Conservation (phyloP, 2,113 vertebrate genomes). For the Heliornis fulica region DNA sequence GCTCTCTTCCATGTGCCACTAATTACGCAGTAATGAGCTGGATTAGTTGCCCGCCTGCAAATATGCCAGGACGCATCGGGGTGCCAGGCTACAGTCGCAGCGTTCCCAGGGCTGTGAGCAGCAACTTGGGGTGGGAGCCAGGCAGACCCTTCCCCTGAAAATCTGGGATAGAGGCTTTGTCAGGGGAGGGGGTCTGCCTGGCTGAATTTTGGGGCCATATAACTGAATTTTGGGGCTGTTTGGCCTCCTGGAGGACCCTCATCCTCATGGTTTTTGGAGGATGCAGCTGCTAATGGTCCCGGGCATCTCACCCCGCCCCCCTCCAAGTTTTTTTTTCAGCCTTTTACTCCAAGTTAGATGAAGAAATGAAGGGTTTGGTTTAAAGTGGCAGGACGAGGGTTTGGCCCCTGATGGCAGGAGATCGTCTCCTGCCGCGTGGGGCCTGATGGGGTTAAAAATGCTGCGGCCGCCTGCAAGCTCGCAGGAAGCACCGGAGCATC, state of each 20-base stretch:
- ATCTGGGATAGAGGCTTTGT: not conserved
- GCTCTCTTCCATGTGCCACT: not conserved
- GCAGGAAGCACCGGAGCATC: not conserved
- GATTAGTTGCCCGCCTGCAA: not conserved
- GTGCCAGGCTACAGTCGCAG: accelerated
- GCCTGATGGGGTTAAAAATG: not conserved
- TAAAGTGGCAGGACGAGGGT: not conserved
- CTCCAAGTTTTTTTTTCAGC: not conserved
- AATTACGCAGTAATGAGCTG: constrained; percentile 11
- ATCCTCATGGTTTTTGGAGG: not conserved
- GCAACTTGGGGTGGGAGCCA: not conserved
- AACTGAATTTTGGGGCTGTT: not conserved
- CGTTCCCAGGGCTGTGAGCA: not conserved
- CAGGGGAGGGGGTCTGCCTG: accelerated
- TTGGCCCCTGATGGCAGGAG: no score
- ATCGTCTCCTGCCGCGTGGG: not conserved
- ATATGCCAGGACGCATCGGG: not conserved
- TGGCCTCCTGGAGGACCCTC: not conserved
- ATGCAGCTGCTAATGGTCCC: not conserved
- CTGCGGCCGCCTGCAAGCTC: not conserved
- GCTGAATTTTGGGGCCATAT: not conserved
- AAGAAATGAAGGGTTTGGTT: not conserved
- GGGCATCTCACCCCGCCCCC: no score
- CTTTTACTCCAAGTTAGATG: not conserved
- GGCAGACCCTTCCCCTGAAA: not conserved